These are phyloP conservation scores for Cecidostiba fungosa DNA, from an alignment of 2,888 invertebrate species.

Conservation along the genomic window DNA sequence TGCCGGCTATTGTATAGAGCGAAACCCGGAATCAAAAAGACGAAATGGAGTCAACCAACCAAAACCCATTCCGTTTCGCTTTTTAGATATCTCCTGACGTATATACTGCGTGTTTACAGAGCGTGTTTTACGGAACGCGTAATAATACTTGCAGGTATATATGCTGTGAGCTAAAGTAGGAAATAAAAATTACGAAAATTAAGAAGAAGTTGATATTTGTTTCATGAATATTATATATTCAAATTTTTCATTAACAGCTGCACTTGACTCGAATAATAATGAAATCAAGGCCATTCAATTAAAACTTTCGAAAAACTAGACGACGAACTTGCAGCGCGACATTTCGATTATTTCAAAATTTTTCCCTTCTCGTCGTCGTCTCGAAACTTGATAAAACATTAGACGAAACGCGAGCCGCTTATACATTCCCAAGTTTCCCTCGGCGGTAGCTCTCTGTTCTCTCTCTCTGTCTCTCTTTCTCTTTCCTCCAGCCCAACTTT, in stretches of 20 bases:
- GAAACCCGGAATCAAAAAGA: conserved; percentile 13
- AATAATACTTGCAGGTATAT: too few relatives aligned
- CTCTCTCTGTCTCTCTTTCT: background rate
- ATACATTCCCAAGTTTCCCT: conserved; percentile 13
- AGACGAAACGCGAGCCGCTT: background rate
- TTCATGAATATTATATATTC: background rate
- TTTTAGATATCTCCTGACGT: conserved; percentile 16
- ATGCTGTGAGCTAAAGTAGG: background rate
- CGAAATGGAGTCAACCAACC: conserved; percentile 26
- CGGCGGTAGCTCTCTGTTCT: background rate
- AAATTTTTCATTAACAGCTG: too few relatives aligned
- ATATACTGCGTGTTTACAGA: background rate
- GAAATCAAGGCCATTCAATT: background rate
- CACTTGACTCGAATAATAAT: background rate
- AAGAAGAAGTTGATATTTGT: background rate
- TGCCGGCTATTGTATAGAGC: background rate
- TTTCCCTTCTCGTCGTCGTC: background rate
- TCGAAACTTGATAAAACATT: conserved; percentile 27
- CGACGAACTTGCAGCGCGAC: background rate
- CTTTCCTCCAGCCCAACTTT: background rate
- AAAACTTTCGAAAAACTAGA: background rate
- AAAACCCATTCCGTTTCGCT: conserved; percentile 21
- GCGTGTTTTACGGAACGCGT: background rate
- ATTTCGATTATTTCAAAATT: background rate
- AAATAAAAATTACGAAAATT: background rate